phyloP scores from a whole-genome alignment of 2,113 vertebrate genomes.

The Rhynchomys soricoides region DNA sequence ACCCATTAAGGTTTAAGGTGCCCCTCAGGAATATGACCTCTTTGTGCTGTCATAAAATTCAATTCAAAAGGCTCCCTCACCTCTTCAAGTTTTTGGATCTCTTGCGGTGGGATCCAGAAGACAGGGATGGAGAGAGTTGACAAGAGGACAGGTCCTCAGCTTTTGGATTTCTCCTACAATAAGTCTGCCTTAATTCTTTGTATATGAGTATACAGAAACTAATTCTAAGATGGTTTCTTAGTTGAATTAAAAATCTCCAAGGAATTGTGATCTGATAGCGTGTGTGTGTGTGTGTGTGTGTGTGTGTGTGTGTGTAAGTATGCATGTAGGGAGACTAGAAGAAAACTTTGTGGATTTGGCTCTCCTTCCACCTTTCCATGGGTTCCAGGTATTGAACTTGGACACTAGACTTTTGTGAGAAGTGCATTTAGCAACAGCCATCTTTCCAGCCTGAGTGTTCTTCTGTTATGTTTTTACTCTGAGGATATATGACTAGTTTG shows the following conservation, averaged over 20 bases:
- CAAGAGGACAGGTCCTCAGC: not conserved
- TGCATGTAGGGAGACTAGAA: not conserved
- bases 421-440: no score
- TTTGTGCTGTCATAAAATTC: not conserved
- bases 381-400: not conserved
- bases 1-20: not conserved
- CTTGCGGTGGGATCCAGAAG: not conserved
- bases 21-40: not conserved
- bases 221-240: conserved; percentile 2
- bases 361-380: not conserved
- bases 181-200: not conserved
- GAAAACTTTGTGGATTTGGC: not conserved
- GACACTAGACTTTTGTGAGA: not conserved
- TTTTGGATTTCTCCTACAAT: not conserved
- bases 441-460: not conserved
- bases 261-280: not conserved
- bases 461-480: not conserved
- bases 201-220: not conserved
- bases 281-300: not conserved
- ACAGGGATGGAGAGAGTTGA: not conserved
- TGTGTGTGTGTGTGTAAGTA: not conserved
- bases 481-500: not conserved
- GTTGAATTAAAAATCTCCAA: not conserved
- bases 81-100: no score
- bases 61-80: not conserved